Evolutionary conservation across 2,797 vertebrate genomes (phyloP).

Genomic region (Holocentrus rufus): DNA sequence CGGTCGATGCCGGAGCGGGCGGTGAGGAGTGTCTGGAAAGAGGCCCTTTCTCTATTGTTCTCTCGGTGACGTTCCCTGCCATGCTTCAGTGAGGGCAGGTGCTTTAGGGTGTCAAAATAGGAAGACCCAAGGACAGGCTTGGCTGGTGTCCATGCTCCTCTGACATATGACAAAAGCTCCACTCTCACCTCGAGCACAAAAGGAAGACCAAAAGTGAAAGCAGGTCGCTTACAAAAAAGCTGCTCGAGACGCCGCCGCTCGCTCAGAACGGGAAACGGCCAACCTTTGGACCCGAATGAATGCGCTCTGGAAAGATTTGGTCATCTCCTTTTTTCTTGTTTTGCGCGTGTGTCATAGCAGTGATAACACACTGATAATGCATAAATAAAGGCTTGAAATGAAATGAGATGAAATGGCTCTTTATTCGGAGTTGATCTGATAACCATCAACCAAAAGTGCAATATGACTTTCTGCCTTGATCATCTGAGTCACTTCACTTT

Average conservation of each 20-base stretch:
- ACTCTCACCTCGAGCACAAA: conserved; percentile 69
- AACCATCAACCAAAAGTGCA: not conserved
- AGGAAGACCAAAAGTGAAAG: conserved; percentile 62
- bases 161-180: conserved; percentile 81
- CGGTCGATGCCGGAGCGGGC: conserved; percentile 61
- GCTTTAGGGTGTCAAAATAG: conserved; percentile 83
- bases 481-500: too few relatives aligned
- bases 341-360: conserved; percentile 55
- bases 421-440: conserved; percentile 42
- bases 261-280: conserved; percentile 70
- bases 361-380: conserved; percentile 53
- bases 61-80: conserved; percentile 68
- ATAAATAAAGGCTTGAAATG: too few relatives aligned
- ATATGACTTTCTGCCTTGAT: conserved; percentile 13
- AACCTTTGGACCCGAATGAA: conserved; percentile 70
- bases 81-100: conserved; percentile 81
- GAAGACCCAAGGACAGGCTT: conserved; percentile 80
- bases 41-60: conserved; percentile 78
- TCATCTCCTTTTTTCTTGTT: conserved; percentile 68
- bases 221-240: conserved; percentile 63
- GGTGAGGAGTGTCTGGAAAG: conserved; percentile 72
- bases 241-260: conserved; percentile 43
- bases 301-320: conserved; percentile 72
- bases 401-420: too few relatives aligned
- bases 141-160: conserved; percentile 79